A percentile compares a stretch with the other conserved stretches of the same genome.
These are phyloP conservation scores for Penaeus vannamei DNA, from an alignment of 1,140 invertebrate species.

Conservation along the genomic window DNA sequence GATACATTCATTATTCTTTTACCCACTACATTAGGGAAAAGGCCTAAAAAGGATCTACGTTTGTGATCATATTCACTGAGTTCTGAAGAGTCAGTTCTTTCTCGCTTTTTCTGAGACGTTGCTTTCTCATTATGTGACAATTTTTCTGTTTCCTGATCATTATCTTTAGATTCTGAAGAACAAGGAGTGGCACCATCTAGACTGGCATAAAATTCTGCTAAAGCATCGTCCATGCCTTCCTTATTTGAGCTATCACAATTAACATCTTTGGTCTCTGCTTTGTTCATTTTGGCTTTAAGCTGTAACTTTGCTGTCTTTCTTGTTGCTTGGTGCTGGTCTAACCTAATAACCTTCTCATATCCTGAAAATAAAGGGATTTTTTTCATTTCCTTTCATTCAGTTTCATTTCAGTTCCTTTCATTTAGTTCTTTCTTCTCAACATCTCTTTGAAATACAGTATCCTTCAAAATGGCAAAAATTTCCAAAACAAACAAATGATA, in stretches of 20 bases:
- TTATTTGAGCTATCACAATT: not conserved
- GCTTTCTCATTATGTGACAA: not conserved
- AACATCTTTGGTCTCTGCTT: not conserved
- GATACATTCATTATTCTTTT: constrained; percentile 1
- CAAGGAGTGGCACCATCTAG: constrained; percentile 24
- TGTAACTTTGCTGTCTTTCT: constrained; percentile 44
- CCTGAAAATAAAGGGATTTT: constrained; percentile 34
- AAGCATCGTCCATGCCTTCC: constrained; percentile 14
- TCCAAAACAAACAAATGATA: too few species aligned
- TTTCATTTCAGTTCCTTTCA: too few species aligned
- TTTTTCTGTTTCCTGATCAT: not conserved
- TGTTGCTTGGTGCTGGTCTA: constrained; percentile 48
- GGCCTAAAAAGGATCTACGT: constrained; percentile 26
- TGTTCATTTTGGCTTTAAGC: not conserved
- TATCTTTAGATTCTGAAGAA: not conserved
- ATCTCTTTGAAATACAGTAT: too few species aligned
- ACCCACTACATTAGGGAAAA: constrained; percentile 36
- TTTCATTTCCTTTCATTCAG: too few species aligned
- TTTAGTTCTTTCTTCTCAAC: too few species aligned
- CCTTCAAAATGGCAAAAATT: too few species aligned
- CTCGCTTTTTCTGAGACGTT: constrained; percentile 22
- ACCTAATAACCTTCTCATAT: constrained; percentile 53
- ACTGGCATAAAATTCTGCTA: constrained; percentile 47
- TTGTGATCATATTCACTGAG: constrained; percentile 36
- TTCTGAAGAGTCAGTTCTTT: not conserved